A percentile compares a stretch with the other conserved stretches of the same genome.
Conservation (phyloP, 2,797 vertebrate genomes). For the Botia almorhae region DNA sequence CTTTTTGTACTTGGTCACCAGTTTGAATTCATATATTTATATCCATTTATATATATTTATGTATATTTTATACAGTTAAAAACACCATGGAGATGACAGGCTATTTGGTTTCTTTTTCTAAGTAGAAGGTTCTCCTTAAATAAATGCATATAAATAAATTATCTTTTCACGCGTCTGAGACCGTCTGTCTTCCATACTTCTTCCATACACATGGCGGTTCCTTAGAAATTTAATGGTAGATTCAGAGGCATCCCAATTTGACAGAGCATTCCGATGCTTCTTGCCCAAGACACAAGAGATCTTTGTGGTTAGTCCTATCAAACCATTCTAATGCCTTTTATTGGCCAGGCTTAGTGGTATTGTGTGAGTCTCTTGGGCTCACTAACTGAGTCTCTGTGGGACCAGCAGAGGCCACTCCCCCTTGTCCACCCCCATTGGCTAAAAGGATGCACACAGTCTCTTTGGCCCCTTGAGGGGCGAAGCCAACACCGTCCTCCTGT, state of each 20-base stretch:
- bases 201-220: slow-evolving; percentile 59
- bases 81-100: slow-evolving; percentile 82
- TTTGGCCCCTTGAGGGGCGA: slow-evolving; percentile 59
- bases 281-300: slow-evolving; percentile 50
- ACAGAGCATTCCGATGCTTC: slow-evolving; percentile 52
- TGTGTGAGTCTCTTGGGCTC: slow-evolving; percentile 72
- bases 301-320: slow-evolving; percentile 56
- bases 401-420: slow-evolving; percentile 64
- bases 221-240: slow-evolving; percentile 49
- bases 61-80: slow-evolving; percentile 84
- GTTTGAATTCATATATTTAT: slow-evolving; percentile 83
- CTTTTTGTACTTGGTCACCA: slow-evolving; percentile 76
- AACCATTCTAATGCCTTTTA: slow-evolving; percentile 59
- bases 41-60: slow-evolving; percentile 80
- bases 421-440: slow-evolving; percentile 61
- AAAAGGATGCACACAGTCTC: slow-evolving; percentile 81
- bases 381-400: slow-evolving; percentile 78
- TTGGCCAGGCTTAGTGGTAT: slow-evolving; percentile 71
- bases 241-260: slow-evolving; percentile 53
- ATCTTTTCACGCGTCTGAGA: slow-evolving; percentile 62
- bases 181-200: slow-evolving; percentile 64
- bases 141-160: slow-evolving; percentile 80
- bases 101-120: slow-evolving; percentile 84
- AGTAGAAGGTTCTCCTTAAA: slow-evolving; percentile 76
- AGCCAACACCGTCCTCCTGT: slow-evolving; percentile 64